Conservation (phyloP, 2,888 invertebrate genomes). For the Cephus sareptanus region DNA sequence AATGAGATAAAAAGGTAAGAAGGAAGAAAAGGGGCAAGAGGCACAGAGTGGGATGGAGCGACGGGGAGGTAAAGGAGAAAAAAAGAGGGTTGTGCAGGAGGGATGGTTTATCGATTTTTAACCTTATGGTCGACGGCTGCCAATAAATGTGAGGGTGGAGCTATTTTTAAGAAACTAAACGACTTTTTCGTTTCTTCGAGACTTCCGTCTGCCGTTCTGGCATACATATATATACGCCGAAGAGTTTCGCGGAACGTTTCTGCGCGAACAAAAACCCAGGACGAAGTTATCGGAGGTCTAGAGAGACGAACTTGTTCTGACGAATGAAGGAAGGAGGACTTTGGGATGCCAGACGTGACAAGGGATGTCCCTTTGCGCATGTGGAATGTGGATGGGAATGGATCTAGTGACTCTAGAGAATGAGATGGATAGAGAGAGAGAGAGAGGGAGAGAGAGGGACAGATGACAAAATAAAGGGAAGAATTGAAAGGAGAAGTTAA, state of each 20-base stretch:
- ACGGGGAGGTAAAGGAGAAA: background rate
- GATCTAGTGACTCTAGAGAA: background rate
- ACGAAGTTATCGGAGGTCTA: background rate
- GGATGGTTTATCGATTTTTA: conserved; percentile 1
- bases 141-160: background rate
- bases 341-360: background rate
- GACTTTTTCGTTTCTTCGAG: background rate
- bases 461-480: background rate
- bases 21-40: background rate
- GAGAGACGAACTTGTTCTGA: background rate
- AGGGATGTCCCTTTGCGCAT: background rate
- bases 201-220: background rate
- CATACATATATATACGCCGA: background rate
- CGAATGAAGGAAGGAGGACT: background rate
- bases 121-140: background rate
- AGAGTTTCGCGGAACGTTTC: background rate
- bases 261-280: background rate
- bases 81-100: background rate
- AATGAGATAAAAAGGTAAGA: background rate
- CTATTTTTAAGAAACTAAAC: background rate
- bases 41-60: background rate
- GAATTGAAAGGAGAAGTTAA: background rate
- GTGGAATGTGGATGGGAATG: background rate
- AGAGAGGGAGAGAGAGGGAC: too few species aligned
- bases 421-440: background rate